Conservation (phyloP, 1,140 invertebrate genomes). For the Aphaenogaster rudis region DNA sequence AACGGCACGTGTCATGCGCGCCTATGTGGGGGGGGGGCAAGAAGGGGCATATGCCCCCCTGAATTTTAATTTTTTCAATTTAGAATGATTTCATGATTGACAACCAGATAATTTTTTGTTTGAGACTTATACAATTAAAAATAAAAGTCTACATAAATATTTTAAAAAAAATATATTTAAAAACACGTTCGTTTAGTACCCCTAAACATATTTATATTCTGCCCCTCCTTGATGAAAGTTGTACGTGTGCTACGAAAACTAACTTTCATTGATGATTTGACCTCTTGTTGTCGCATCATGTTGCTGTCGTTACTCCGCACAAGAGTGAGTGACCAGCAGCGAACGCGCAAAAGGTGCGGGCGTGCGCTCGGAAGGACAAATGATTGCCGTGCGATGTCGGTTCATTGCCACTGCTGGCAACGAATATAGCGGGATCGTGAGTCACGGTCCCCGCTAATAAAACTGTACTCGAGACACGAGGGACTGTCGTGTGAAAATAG, state of each 20-base stretch:
- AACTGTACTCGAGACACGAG: conserved; percentile 61
- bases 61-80: too few relatives aligned
- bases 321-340: not conserved
- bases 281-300: too few relatives aligned
- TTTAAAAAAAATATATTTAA: too few relatives aligned
- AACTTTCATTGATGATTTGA: conserved; percentile 2
- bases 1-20: not conserved
- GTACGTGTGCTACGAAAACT: not conserved
- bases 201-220: too few relatives aligned
- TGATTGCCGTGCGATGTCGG: conserved; percentile 62
- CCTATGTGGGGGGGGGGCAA: too few relatives aligned
- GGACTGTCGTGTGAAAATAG: conserved; percentile 64
- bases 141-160: too few relatives aligned
- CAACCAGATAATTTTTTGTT: too few relatives aligned
- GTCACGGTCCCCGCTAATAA: conserved; percentile 67
- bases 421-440: conserved; percentile 74
- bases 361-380: conserved; percentile 14
- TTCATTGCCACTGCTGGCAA: conserved; percentile 73
- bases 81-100: too few relatives aligned
- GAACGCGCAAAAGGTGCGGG: conserved; percentile 58
- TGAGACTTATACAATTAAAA: too few relatives aligned
- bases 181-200: too few relatives aligned
- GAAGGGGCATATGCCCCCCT: too few relatives aligned
- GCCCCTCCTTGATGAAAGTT: too few relatives aligned
- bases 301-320: not conserved